phyloP scores from a whole-genome alignment of 1,140 invertebrate species.

The Drosophila albomicans region DNA sequence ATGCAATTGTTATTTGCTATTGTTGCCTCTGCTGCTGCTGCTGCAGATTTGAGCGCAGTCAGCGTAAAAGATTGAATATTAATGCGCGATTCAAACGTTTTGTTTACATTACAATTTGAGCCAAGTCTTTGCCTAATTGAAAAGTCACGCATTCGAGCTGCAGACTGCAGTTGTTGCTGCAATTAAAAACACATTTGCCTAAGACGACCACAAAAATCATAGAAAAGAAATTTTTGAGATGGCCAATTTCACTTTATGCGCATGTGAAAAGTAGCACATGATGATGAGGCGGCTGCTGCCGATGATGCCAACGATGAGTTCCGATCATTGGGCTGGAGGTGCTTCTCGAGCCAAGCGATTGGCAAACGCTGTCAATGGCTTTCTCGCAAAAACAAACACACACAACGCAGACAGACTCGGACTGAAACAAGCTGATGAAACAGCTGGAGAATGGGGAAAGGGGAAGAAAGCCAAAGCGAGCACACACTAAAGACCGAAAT shows the following conservation, averaged over 20 bases:
- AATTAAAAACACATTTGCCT: constrained; percentile 39
- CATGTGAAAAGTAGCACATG: constrained; percentile 80
- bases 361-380: constrained; percentile 69
- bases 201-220: constrained; percentile 32
- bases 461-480: constrained; percentile 48
- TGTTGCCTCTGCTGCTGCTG: constrained; percentile 12
- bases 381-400: constrained; percentile 55
- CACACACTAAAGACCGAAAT: constrained; percentile 49
- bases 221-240: constrained; percentile 57
- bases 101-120: constrained; percentile 10
- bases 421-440: neutral
- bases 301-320: constrained; percentile 55
- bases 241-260: constrained; percentile 77
- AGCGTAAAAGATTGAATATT: constrained; percentile 21
- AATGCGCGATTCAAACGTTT: constrained; percentile 13
- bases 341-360: constrained; percentile 64
- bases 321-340: constrained; percentile 67
- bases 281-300: constrained; percentile 64
- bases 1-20: constrained; percentile 21
- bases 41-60: constrained; percentile 23
- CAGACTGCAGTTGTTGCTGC: neutral
- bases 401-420: neutral
- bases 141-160: constrained; percentile 25
- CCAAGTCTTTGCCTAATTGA: constrained; percentile 28
- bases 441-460: constrained; percentile 37